Evolutionary conservation across 2,888 invertebrate species (phyloP).

Genomic region (Amitus sp.): DNA sequence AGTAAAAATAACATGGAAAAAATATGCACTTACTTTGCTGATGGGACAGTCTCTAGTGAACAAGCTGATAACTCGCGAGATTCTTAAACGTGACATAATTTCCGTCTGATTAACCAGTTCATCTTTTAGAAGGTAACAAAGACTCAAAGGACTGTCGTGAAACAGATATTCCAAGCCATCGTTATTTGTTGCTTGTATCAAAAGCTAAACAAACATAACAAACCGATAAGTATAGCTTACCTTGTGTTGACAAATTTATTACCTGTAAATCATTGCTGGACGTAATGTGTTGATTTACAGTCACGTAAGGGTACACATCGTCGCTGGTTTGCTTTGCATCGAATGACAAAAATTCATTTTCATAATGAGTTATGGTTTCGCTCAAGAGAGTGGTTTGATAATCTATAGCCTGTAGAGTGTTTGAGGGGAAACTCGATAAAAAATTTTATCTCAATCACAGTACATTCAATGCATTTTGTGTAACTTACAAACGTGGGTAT

Average conservation of each 20-base stretch:
- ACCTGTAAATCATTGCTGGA: constrained; percentile 41
- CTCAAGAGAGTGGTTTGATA: constrained; percentile 30
- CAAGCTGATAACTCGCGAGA: constrained; percentile 38
- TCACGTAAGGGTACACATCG: constrained; percentile 40
- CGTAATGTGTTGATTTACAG: constrained; percentile 35
- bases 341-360: constrained; percentile 39
- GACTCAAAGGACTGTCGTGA: constrained; percentile 34
- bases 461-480: too few relatives aligned
- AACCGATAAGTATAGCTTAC: constrained; percentile 37
- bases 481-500: constrained; percentile 13
- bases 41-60: constrained; percentile 36
- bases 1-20: too few relatives aligned
- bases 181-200: constrained; percentile 29
- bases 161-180: constrained; percentile 37
- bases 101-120: constrained; percentile 4
- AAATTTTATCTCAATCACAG: too few relatives aligned
- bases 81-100: constrained; percentile 26
- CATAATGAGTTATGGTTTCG: constrained; percentile 36
- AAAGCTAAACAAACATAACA: constrained; percentile 36
- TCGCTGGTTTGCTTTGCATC: constrained; percentile 31
- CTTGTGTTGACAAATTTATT: constrained; percentile 33
- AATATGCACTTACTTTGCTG: constrained; percentile 27
- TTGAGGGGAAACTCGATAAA: too few relatives aligned
- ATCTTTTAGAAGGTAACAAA: constrained; percentile 36
- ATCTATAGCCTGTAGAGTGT: constrained; percentile 26